phyloP scores from a whole-genome alignment of 2,888 invertebrate species.

The Yponomeuta plumbellus region DNA sequence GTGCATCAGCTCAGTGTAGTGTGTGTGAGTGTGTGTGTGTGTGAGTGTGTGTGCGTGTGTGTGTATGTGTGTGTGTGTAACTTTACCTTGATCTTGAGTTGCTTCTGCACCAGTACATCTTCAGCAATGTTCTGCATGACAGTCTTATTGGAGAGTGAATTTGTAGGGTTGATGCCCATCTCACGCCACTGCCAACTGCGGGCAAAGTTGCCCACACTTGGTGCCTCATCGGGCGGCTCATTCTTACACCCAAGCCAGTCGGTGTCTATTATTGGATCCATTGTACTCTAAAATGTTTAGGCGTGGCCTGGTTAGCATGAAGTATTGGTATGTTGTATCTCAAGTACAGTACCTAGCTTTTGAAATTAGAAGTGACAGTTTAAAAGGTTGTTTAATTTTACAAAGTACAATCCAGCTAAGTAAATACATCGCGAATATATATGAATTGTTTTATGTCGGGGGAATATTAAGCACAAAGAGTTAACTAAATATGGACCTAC shows the following conservation, averaged over 20 bases:
- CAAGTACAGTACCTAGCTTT: no score
- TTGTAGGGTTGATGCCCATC: constrained; percentile 53
- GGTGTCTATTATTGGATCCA: constrained; percentile 63
- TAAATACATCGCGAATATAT: not conserved
- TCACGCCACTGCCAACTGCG: constrained; percentile 70
- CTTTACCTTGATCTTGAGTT: constrained; percentile 78
- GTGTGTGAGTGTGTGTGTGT: constrained; percentile 20
- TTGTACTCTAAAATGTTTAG: constrained; percentile 29
- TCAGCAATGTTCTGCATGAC: constrained; percentile 80
- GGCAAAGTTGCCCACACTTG: constrained; percentile 53
- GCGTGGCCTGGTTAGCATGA: not conserved
- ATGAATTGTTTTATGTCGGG: not conserved
- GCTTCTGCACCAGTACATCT: constrained; percentile 78
- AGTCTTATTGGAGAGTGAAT: constrained; percentile 60
- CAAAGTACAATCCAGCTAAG: not conserved
- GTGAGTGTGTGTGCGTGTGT: constrained; percentile 18
- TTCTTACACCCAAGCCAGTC: constrained; percentile 63
- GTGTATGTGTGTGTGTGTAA: constrained; percentile 12
- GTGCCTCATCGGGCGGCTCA: constrained; percentile 55
- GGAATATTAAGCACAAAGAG: not conserved
- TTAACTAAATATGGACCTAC: not conserved
- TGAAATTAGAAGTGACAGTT: no score
- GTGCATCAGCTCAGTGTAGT: no score
- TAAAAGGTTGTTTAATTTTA: not conserved
- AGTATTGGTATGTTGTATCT: not conserved